These are phyloP conservation scores for Aepyceros melampus DNA, from an alignment of 2,113 vertebrate genomes.

Conservation along the genomic window DNA sequence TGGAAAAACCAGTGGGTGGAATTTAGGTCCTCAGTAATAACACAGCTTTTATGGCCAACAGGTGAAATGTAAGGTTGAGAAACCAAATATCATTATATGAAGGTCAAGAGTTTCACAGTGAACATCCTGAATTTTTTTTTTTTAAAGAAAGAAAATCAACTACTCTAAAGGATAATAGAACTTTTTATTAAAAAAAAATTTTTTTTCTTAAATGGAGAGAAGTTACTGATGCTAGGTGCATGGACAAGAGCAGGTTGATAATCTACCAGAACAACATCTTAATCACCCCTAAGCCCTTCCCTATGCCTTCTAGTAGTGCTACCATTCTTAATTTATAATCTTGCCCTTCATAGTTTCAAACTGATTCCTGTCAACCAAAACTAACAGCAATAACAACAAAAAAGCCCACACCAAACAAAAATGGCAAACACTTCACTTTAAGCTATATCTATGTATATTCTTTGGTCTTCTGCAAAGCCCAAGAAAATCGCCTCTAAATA, in stretches of 20 bases:
- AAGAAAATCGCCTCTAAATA: neutral
- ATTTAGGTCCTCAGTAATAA: neutral
- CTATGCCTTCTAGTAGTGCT: neutral
- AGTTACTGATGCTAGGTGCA: neutral
- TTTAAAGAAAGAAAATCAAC: neutral
- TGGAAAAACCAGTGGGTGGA: conserved; percentile 50
- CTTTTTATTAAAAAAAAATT: neutral
- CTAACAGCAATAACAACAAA: neutral
- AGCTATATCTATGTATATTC: neutral
- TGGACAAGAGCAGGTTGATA: neutral
- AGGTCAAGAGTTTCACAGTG: neutral
- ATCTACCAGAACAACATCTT: neutral
- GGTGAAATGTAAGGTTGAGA: conserved; percentile 36
- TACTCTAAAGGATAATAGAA: neutral
- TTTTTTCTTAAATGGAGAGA: neutral
- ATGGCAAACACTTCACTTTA: neutral
- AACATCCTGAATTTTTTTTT: neutral
- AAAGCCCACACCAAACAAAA: neutral
- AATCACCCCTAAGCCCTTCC: neutral
- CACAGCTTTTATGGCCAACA: conserved; percentile 27
- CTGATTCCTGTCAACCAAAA: neutral
- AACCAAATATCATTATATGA: neutral
- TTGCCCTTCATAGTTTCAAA: neutral
- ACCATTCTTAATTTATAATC: neutral
- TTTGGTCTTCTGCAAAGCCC: conserved; percentile 9